These are phyloP conservation scores for Homarus americanus DNA, from an alignment of 1,140 invertebrate species.

Conservation along the genomic window DNA sequence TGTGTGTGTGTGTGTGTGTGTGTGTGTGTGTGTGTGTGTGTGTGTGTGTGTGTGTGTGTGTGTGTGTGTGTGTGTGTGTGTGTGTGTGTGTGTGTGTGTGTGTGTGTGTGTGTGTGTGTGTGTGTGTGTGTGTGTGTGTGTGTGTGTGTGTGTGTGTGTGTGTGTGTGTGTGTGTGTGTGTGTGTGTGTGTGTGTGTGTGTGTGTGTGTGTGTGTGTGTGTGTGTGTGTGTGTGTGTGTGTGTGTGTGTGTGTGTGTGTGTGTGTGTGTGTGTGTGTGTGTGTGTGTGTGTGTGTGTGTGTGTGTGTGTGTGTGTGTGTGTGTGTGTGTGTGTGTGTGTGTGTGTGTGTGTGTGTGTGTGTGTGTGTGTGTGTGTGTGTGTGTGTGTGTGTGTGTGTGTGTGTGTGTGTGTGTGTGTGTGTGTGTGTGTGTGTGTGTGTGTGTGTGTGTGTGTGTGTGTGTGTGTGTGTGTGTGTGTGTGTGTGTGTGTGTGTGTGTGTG, in stretches of 20 bases:
- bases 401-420: neutral
- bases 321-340: conserved; percentile 1
- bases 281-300: neutral
- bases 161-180: neutral
- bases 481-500: neutral
- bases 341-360: neutral
- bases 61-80: neutral
- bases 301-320: neutral
- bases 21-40: conserved; percentile 4
- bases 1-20: neutral
- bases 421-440: neutral
- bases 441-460: neutral
- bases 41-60: neutral
- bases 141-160: neutral
- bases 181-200: neutral
- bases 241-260: neutral
- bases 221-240: neutral
- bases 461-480: neutral
- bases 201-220: neutral
- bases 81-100: neutral
- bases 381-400: neutral
- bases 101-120: neutral
- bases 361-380: conserved; percentile 3
- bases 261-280: neutral
- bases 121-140: conserved; percentile 8